A percentile compares a stretch with the other conserved stretches of the same genome.
These are phyloP conservation scores for Camelus bactrianus DNA, from an alignment of 2,113 vertebrate genomes.

Conservation along the genomic window DNA sequence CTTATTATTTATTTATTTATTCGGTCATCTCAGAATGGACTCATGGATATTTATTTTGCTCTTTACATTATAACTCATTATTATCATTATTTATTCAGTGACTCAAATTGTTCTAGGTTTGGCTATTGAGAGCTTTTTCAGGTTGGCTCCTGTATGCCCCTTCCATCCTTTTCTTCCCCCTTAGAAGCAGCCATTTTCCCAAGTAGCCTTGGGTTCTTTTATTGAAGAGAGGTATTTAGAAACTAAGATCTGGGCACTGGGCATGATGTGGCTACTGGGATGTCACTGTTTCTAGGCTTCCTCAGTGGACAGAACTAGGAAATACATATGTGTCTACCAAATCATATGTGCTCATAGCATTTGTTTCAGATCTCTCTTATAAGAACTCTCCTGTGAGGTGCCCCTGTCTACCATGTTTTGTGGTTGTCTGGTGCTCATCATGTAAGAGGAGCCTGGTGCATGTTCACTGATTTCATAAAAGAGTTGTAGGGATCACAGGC, in stretches of 20 bases:
- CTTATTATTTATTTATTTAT: not conserved
- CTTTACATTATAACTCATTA: not conserved
- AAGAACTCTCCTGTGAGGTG: not conserved
- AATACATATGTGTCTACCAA: not conserved
- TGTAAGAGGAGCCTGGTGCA: not conserved
- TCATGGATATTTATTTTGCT: not conserved
- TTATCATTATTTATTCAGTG: slow-evolving; percentile 8
- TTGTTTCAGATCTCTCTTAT: not conserved
- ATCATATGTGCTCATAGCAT: not conserved
- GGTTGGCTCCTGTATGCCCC: not conserved
- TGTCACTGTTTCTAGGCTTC: not conserved
- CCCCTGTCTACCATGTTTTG: not conserved
- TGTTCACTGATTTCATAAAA: not conserved
- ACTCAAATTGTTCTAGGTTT: not conserved
- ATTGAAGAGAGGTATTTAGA: not conserved
- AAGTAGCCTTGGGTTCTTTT: not conserved
- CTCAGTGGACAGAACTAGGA: not conserved
- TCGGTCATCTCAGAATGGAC: not conserved
- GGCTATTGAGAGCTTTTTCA: not conserved
- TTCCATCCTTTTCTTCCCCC: not conserved
- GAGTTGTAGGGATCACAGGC: not conserved
- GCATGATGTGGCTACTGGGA: not conserved
- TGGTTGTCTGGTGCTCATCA: not conserved
- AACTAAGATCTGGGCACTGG: not conserved
- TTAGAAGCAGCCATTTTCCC: not conserved